Percentiles rank a stretch among this genome's conserved stretches.
Evolutionary conservation across 2,888 invertebrate species (phyloP).

Genomic region (Opisthograptis luteolata): DNA sequence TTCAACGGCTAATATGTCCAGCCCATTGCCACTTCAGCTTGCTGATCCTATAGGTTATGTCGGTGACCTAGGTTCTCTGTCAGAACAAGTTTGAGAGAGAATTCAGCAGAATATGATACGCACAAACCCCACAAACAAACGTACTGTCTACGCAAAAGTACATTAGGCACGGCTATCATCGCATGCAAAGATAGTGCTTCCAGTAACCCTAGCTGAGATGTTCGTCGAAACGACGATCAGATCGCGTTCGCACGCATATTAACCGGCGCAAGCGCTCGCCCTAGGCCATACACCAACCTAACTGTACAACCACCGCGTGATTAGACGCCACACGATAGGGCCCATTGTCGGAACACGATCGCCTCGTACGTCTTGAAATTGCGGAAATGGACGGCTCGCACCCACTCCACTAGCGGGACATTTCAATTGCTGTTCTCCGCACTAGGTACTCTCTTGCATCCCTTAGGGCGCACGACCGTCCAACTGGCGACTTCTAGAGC

Average conservation of each 20-base stretch:
- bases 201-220: slow-evolving; percentile 48
- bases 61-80: too few species aligned
- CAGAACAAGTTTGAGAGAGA: too few species aligned
- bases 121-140: neutral
- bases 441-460: slow-evolving; percentile 41
- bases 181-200: slow-evolving; percentile 52
- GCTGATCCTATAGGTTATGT: too few species aligned
- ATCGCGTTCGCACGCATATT: slow-evolving; percentile 83
- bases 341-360: slow-evolving; percentile 82
- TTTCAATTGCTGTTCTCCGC: slow-evolving; percentile 77
- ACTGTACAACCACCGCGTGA: slow-evolving; percentile 78
- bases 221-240: slow-evolving; percentile 61
- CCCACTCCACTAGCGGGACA: slow-evolving; percentile 78
- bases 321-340: slow-evolving; percentile 83
- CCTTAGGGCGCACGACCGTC: slow-evolving; percentile 54
- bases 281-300: slow-evolving; percentile 70
- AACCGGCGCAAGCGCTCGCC: slow-evolving; percentile 57
- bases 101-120: neutral
- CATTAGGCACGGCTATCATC: slow-evolving; percentile 53
- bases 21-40: too few species aligned
- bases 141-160: neutral
- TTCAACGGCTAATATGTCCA: too few species aligned
- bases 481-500: slow-evolving; percentile 22
- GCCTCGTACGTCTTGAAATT: slow-evolving; percentile 80
- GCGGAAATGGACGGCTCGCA: slow-evolving; percentile 80